Evolutionary conservation across 2,113 vertebrate genomes (phyloP).

Genomic region (Mohoua ochrocephala): DNA sequence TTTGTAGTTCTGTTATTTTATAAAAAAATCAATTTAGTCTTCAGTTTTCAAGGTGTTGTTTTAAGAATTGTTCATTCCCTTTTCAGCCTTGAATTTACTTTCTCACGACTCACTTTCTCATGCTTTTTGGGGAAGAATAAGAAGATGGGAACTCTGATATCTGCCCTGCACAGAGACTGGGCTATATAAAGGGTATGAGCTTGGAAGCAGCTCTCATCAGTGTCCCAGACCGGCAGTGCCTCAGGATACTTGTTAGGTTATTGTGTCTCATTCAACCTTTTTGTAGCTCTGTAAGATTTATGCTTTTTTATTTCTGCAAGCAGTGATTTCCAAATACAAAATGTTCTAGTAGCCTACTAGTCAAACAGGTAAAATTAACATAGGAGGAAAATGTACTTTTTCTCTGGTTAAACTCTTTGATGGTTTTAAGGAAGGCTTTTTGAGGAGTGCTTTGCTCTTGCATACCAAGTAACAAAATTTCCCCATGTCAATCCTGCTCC

Average conservation of each 20-base stretch:
- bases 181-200: not conserved
- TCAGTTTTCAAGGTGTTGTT: not conserved
- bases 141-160: not conserved
- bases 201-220: not conserved
- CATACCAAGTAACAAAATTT: conserved; percentile 45
- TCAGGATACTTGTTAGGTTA: not conserved
- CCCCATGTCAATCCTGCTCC: not conserved
- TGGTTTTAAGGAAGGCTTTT: conserved; percentile 38
- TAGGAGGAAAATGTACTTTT: not conserved
- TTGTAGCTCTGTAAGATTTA: not conserved
- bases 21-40: not conserved
- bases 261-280: not conserved
- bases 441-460: conserved; percentile 48
- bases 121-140: not conserved
- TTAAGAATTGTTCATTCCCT: not conserved
- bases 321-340: not conserved
- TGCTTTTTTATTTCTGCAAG: not conserved
- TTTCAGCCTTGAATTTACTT: not conserved
- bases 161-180: not conserved
- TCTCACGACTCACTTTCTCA: not conserved
- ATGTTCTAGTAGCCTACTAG: not conserved
- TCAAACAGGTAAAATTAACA: not conserved
- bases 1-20: not conserved
- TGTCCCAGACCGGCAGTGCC: not conserved
- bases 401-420: conserved; percentile 26